These are phyloP conservation scores for Catalaphyllia jardinei DNA, from an alignment of 64 coral and sea anemone species.

Conservation along the genomic window DNA sequence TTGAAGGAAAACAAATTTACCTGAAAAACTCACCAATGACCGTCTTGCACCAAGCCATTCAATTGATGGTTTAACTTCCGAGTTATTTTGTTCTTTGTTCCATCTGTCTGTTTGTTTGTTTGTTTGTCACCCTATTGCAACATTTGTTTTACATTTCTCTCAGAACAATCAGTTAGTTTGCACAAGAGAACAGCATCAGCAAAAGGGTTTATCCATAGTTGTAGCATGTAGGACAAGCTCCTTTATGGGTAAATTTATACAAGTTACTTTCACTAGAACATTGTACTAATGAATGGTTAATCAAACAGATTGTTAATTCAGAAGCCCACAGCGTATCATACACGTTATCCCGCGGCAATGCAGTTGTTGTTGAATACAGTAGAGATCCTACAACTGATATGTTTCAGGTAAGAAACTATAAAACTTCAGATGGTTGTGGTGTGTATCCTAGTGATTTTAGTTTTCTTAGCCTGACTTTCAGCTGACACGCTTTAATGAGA, in stretches of 20 bases:
- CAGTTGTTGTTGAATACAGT: conserved; percentile 86
- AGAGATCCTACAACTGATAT: conserved; percentile 80
- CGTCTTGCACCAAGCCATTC: too few species aligned
- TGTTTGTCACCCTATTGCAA: neutral
- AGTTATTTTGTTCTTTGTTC: neutral
- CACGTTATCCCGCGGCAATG: conserved; percentile 75
- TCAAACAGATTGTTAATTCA: conserved; percentile 72
- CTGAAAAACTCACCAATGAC: too few species aligned
- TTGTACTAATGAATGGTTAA: neutral
- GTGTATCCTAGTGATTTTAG: too few species aligned
- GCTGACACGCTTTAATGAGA: too few species aligned
- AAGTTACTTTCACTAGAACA: neutral
- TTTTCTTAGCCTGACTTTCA: neutral
- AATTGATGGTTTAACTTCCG: neutral
- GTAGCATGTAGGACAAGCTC: too few species aligned
- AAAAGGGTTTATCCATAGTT: too few species aligned
- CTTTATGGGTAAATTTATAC: neutral
- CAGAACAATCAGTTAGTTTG: too few species aligned
- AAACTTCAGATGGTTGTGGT: neutral
- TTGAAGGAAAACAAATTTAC: too few species aligned
- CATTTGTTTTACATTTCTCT: too few species aligned
- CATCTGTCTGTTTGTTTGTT: neutral
- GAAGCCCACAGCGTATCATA: conserved; percentile 92
- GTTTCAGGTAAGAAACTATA: conserved; percentile 84
- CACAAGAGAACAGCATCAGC: too few species aligned